Percentiles rank a stretch among this genome's conserved stretches.
Conservation (phyloP, 23 tunicate genomes). For the Halocynthia roretzi region DNA sequence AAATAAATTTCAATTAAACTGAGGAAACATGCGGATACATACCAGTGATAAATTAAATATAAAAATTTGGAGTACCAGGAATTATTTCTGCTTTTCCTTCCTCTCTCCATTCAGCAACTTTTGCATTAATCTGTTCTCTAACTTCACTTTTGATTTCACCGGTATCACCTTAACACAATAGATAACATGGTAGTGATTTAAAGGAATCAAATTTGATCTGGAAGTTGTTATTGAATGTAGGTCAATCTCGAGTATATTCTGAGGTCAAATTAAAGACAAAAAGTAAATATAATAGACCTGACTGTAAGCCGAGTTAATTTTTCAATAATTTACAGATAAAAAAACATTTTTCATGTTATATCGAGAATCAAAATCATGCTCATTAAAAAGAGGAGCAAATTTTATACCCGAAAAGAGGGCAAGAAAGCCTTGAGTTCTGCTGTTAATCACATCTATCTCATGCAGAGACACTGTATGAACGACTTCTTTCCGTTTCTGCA, state of each 20-base stretch:
- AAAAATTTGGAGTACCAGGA: slow-evolving; percentile 34
- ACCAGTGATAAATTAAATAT: not conserved
- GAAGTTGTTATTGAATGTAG: too few species aligned
- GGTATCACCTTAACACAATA: slow-evolving; percentile 39
- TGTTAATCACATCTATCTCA: slow-evolving; percentile 98
- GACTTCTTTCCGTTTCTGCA: slow-evolving; percentile 95
- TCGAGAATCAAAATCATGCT: too few species aligned
- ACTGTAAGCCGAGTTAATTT: too few species aligned
- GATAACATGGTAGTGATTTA: not conserved
- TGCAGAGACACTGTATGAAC: slow-evolving; percentile 97
- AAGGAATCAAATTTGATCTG: too few species aligned
- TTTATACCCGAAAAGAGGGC: slow-evolving; percentile 73
- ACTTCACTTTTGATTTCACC: slow-evolving; percentile 93
- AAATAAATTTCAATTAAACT: not conserved
- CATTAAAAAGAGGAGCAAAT: not conserved
- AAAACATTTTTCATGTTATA: too few species aligned
- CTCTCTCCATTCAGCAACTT: slow-evolving; percentile 98
- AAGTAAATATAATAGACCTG: too few species aligned
- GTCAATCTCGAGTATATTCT: too few species aligned
- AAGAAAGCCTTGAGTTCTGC: slow-evolving; percentile 96
- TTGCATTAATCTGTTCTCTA: slow-evolving; percentile 87
- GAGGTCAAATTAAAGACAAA: too few species aligned
- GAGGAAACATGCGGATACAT: not conserved
- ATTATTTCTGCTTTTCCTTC: slow-evolving; percentile 98
- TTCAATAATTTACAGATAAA: too few species aligned